Evolutionary conservation across 2,797 vertebrate species (phyloP).

Genomic region (Esox masquinongy): DNA sequence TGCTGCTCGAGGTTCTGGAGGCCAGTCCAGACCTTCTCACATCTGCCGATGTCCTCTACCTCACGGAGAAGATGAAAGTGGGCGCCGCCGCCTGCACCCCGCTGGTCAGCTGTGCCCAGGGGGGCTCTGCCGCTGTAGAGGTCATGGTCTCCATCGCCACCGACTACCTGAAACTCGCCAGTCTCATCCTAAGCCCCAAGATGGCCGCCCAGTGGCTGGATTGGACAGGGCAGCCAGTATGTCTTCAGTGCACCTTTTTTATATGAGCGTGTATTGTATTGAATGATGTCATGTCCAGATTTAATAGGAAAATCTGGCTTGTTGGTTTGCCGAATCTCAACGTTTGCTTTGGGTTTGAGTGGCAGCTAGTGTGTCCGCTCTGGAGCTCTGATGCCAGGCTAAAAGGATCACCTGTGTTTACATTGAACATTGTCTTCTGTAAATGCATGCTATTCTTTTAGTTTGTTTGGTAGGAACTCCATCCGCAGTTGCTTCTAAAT

Average conservation of each 20-base stretch:
- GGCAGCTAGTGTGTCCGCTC: no score
- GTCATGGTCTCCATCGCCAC: conserved; percentile 68
- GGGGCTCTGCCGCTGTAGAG: conserved; percentile 42
- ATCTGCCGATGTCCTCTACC: conserved; percentile 62
- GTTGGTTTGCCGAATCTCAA: no score
- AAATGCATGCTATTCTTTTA: no score
- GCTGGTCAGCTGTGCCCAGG: conserved; percentile 16
- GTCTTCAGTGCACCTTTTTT: conserved; percentile 15
- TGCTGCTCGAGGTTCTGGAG: conserved; percentile 60
- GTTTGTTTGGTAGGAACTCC: no score
- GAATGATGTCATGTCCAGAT: background rate
- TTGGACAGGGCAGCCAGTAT: conserved; percentile 63
- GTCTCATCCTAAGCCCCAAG: conserved; percentile 69
- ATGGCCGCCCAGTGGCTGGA: conserved; percentile 67
- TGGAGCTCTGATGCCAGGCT: no score
- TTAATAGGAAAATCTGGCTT: background rate
- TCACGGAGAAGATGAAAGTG: conserved; percentile 64
- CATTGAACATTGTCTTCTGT: no score
- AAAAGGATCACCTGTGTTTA: no score
- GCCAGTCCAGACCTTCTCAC: conserved; percentile 51
- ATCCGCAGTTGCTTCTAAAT: no score
- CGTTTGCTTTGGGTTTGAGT: no score
- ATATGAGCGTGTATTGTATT: background rate
- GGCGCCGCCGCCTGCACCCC: conserved; percentile 32
- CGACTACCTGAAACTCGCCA: conserved; percentile 71